Percentiles rank a stretch among this genome's conserved stretches.
phyloP scores from a whole-genome alignment of 2,797 vertebrate genomes.

The Eurystomus glaucurus region DNA sequence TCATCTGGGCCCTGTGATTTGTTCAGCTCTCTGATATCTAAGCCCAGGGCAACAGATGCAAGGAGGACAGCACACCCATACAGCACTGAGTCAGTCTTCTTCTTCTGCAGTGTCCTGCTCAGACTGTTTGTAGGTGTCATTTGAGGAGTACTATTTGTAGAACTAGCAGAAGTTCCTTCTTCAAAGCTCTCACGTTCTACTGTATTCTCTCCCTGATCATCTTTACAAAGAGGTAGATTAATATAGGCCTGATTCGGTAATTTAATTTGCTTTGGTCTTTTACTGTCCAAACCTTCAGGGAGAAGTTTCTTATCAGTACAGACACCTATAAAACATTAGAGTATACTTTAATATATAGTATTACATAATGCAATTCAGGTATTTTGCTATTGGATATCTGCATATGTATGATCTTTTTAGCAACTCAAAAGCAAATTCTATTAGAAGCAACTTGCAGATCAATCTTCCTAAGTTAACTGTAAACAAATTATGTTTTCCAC shows the following conservation, averaged over 20 bases:
- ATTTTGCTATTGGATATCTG: not conserved
- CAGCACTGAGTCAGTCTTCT: conserved; percentile 88
- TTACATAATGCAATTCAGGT: not conserved
- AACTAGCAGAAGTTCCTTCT: conserved; percentile 85
- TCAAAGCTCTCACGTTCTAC: conserved; percentile 82
- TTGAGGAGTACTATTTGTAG: conserved; percentile 87
- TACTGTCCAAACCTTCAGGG: conserved; percentile 86
- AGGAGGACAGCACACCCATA: conserved; percentile 89
- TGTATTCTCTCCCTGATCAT: conserved; percentile 86
- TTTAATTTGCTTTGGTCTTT: conserved; percentile 94
- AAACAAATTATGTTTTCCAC: not conserved
- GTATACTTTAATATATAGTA: not conserved
- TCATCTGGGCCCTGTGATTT: conserved; percentile 81
- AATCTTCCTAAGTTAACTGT: not conserved
- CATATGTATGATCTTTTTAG: not conserved
- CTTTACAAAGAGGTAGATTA: conserved; percentile 94
- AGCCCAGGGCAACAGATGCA: conserved; percentile 91
- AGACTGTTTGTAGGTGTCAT: conserved; percentile 90
- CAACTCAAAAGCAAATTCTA: not conserved
- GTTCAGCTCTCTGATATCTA: conserved; percentile 89
- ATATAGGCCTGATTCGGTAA: conserved; percentile 92
- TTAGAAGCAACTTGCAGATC: not conserved
- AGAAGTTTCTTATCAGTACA: conserved; percentile 85
- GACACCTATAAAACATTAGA: conserved; percentile 63
- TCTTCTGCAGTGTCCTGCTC: conserved; percentile 83